Evolutionary conservation across 2,797 vertebrate genomes (phyloP).

Genomic region (Periophthalmus magnuspinnatus): DNA sequence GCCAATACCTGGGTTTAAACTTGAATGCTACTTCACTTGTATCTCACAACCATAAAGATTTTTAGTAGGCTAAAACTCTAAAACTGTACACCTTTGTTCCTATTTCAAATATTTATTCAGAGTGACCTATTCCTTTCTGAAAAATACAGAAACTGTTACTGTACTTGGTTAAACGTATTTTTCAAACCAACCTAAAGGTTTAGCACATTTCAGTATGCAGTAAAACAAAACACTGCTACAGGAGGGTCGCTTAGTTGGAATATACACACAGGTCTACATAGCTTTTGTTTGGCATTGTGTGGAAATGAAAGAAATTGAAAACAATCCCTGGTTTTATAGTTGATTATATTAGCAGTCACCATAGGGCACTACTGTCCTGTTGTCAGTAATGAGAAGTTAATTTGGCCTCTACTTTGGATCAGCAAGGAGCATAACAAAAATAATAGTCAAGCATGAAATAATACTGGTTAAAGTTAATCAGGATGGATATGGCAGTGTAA

Average conservation of each 20-base stretch:
- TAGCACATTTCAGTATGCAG: neutral
- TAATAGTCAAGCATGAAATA: slow-evolving; percentile 22
- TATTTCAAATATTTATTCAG: neutral
- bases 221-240: slow-evolving; percentile 13
- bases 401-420: slow-evolving; percentile 28
- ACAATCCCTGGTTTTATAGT: slow-evolving; percentile 38
- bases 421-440: slow-evolving; percentile 34
- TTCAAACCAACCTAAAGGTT: slow-evolving; percentile 14
- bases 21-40: neutral
- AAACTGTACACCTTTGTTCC: neutral
- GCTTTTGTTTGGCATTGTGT: slow-evolving; percentile 34
- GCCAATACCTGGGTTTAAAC: too few relatives aligned
- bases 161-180: neutral
- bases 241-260: neutral
- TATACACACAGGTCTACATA: neutral
- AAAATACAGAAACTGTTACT: neutral
- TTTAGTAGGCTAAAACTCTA: neutral
- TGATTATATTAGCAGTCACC: slow-evolving; percentile 42
- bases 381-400: slow-evolving; percentile 36
- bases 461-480: slow-evolving; percentile 26
- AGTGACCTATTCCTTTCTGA: neutral
- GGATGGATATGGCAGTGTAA: slow-evolving; percentile 15
- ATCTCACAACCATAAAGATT: neutral
- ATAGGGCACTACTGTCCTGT: slow-evolving; percentile 33
- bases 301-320: slow-evolving; percentile 48